A percentile compares a stretch with the other conserved stretches of the same genome.
Conservation (phyloP, 2,113 vertebrate species). For the western clawed frog (Xenopus tropicalis) region UCB_Xtro_10.0 CM004448.2:57848001-57848500, state of each 20-base stretch:
- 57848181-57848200: too few relatives aligned
- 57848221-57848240: constrained; percentile 62
- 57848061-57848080: too few relatives aligned
- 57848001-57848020: too few relatives aligned
- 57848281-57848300: constrained; percentile 67
- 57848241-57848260: constrained; percentile 55
- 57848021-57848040: too few relatives aligned
- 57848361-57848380: background rate
- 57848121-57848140: constrained; percentile 9
- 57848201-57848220: background rate
- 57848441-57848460: too few relatives aligned
- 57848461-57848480: too few relatives aligned
- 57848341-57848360: constrained; percentile 36
- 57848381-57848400: background rate
- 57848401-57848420: background rate
- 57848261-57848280: constrained; percentile 62
- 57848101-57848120: background rate
- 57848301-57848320: constrained; percentile 55
- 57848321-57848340: constrained; percentile 48
- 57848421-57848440: background rate
- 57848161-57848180: too few relatives aligned
- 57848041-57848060: too few relatives aligned
- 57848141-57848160: too few relatives aligned
- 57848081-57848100: background rate
- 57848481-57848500: too few relatives aligned